Evolutionary conservation across 2,888 invertebrate species (phyloP), one percentile per base, ranked within the genome.

Genomic region (Lomographa bimaculata): DNA sequence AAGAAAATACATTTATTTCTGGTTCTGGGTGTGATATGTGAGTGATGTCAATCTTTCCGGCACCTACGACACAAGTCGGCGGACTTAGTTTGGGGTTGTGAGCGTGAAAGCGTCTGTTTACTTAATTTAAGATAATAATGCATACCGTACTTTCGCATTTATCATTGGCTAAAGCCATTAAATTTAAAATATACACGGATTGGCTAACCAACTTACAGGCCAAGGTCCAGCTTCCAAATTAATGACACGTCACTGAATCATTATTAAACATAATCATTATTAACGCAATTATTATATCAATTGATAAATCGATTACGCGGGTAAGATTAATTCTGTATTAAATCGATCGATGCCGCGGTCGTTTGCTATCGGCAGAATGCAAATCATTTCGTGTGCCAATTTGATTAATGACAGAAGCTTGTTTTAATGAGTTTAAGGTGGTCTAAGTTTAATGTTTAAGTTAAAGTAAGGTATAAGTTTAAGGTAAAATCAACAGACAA

Each of bases 161-260:
- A n/a, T n/a, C n/a, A n/a, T n/a, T n/a, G n/a, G n/a, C n/a, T n/a
- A 14, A 14, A 14, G 14, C 14, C 3, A 14, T 14, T 14, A n/a
- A n/a, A 14, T 14, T 14, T 14, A 14, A 14, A 2, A 14, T 14
- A 14, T 3, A 2, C 14, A 14, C 2, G 3, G 14, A 24, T 39
- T 33, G 23, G 19, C 5, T 27, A 30, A 35, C 38, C 23, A 23
- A 30, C 24, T 35, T 28, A 14, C 38, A 14, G 38, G 48, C 46
- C 52, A 55, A 55, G 55, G 55, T 35, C 27, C 33, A 17, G 5
- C 27, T 6, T 20, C 39, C 32, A 50, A 60, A 64, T 64, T 65
- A 70, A 72, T 64, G 62, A 64, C 52, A 50, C 45, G 53, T 48
- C 43, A 43, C 55, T 57, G 47, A 45, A 48, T 46, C 50, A 57